These are phyloP conservation scores for Helicoverpa assulta DNA, from an alignment of 2,888 invertebrate genomes.

Conservation along the genomic window DNA sequence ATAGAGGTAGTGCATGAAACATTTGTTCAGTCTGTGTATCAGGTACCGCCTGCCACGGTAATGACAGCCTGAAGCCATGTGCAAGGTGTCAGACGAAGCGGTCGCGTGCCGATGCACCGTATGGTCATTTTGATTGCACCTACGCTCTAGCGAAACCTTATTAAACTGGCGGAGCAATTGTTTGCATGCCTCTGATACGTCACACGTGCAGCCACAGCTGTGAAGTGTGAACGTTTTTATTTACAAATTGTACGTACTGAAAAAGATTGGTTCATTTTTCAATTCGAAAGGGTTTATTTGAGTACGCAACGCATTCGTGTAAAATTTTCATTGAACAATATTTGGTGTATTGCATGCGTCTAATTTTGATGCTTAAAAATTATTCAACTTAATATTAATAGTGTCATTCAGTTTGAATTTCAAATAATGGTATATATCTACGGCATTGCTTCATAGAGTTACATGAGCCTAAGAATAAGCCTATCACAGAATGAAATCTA, in stretches of 20 bases:
- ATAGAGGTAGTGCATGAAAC: conserved; percentile 8
- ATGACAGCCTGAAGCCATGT: conserved; percentile 70
- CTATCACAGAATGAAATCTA: neutral
- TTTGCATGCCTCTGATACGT: conserved; percentile 55
- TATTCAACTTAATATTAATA: no score
- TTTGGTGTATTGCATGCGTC: no score
- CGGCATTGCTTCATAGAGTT: no score
- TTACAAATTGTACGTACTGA: conserved; percentile 13
- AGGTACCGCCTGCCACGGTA: conserved; percentile 58
- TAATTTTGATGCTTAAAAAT: no score
- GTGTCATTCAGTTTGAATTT: no score
- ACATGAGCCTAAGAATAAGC: no score
- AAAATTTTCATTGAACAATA: no score
- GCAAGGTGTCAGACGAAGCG: conserved; percentile 68
- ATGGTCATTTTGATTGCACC: conserved; percentile 69
- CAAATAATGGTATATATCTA: no score
- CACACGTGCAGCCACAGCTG: conserved; percentile 71
- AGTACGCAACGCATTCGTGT: no score
- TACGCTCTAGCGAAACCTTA: conserved; percentile 73
- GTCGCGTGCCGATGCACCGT: conserved; percentile 84
- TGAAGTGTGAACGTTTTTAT: conserved; percentile 22
- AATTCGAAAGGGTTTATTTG: no score
- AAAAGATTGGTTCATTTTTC: conserved; percentile 14
- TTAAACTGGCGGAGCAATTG: conserved; percentile 64
- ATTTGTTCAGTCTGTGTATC: conserved; percentile 46